These are phyloP conservation scores for Campylomormyrus tamandua DNA, from an alignment of 2,113 vertebrate genomes.

Conservation along the genomic window DNA sequence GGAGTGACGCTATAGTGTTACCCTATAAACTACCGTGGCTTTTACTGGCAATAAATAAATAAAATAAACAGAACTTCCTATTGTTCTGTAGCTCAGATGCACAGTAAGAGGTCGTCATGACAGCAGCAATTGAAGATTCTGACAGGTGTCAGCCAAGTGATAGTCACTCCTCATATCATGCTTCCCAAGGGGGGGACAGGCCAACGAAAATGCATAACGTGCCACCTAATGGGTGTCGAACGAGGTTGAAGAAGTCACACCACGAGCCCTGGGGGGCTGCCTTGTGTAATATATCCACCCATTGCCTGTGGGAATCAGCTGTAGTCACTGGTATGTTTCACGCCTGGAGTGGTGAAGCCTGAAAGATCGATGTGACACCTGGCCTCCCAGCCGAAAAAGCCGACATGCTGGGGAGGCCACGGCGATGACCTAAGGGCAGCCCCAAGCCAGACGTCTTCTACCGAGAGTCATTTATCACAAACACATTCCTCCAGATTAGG, in stretches of 20 bases:
- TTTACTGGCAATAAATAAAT: not conserved
- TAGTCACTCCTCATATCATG: not conserved
- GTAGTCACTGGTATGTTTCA: not conserved
- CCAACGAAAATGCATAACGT: not conserved
- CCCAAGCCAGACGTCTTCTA: not conserved
- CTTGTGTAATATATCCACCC: not conserved
- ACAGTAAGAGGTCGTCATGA: not conserved
- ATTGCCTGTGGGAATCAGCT: not conserved
- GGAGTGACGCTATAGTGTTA: not conserved
- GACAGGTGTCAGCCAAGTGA: not conserved
- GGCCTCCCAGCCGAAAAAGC: not conserved
- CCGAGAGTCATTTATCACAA: not conserved
- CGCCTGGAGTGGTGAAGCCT: not conserved
- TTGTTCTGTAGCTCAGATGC: not conserved
- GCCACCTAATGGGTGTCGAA: not conserved
- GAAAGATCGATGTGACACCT: not conserved
- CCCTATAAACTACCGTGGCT: not conserved
- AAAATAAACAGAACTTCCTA: not conserved
- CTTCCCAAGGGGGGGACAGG: not conserved
- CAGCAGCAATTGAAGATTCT: not conserved
- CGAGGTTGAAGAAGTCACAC: not conserved
- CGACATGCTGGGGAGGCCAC: not conserved
- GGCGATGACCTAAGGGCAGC: not conserved
- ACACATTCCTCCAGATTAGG: constrained; percentile 22
- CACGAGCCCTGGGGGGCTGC: not conserved